Base-by-base conservation (phyloP, 92 coral and sea anemone species). In the Siderastrea radians region DNA sequence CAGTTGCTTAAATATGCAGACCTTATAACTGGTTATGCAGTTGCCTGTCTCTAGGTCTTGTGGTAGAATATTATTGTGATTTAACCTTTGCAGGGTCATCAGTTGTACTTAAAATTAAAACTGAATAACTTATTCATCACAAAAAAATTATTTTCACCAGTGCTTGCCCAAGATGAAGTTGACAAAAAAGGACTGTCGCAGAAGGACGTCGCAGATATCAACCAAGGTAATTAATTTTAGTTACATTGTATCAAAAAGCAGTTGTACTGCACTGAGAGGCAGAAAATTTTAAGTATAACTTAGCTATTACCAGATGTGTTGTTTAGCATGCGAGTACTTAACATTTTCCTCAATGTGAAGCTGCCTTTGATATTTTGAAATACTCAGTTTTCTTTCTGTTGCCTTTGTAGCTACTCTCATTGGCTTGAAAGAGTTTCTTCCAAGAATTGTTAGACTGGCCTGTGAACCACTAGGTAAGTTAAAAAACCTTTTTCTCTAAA, bases 91-190 rank as follows among this genome's bases (percentile, higher is more conserved):
- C 38, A 26, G 38, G 38, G 38, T 26, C 38, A 26, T 26, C 38
- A 26, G 38, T 26, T 26, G 38, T 26, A 26, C 38, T 26, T 26
- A 26, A 26, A 26, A 26, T 26, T 26, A 26, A 26, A 26, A 26
- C 38, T 26, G 38, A 26, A 26, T 26, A 55, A 72, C 50, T 13
- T 1, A 3, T 50, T 4, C 2, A 3, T 50, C 17, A 17, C n/a
- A n/a, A 8, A 43, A 3, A 16, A 5, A 43, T 19, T 10, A 13
- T 46, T 74, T 48, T 43, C 74, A 72, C 5, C 74, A 95, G 98
- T 95, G 86, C 89, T 93, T 60, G 98, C 98, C 5, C 98, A 95
- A 68, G 98, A 95, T 88, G 98, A 95, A 72, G 94, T 87, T n/a
- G 98, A 95, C 46, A 95, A 85, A 84, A 94, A 78, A 48, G 89